Evolutionary conservation across 2,797 vertebrate species (phyloP).

Genomic region (Helarctos malayanus): DNA sequence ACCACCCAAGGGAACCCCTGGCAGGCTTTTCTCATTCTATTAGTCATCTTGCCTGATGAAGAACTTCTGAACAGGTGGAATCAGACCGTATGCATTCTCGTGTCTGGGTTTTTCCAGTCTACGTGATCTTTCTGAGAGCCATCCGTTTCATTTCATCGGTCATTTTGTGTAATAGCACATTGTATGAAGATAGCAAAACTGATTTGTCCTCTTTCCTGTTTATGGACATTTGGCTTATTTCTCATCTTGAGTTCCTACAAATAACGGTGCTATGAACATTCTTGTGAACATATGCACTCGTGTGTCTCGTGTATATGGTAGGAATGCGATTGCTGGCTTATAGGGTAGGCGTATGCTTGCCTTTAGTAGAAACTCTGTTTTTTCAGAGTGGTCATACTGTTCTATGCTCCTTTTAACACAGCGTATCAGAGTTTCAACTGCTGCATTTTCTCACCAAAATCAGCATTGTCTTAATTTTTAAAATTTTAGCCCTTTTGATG

Average conservation of each 20-base stretch:
- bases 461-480: not conserved
- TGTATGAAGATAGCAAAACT: not conserved
- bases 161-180: not conserved
- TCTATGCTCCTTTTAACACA: not conserved
- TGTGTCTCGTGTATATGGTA: not conserved
- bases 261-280: not conserved
- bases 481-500: not conserved
- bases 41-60: not conserved
- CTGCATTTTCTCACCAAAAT: not conserved
- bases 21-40: not conserved
- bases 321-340: not conserved
- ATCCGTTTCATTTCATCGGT: not conserved
- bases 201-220: not conserved
- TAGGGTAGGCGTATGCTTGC: not conserved
- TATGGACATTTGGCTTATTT: not conserved
- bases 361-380: not conserved
- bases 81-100: not conserved
- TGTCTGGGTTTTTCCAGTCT: not conserved
- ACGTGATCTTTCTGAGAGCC: not conserved
- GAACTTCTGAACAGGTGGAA: not conserved
- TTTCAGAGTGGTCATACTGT: not conserved
- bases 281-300: not conserved
- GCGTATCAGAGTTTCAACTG: not conserved
- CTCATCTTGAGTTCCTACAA: not conserved
- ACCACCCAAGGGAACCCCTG: not conserved